Conservation (phyloP, 2,888 invertebrate species). For the Harpalus rufipes region DNA sequence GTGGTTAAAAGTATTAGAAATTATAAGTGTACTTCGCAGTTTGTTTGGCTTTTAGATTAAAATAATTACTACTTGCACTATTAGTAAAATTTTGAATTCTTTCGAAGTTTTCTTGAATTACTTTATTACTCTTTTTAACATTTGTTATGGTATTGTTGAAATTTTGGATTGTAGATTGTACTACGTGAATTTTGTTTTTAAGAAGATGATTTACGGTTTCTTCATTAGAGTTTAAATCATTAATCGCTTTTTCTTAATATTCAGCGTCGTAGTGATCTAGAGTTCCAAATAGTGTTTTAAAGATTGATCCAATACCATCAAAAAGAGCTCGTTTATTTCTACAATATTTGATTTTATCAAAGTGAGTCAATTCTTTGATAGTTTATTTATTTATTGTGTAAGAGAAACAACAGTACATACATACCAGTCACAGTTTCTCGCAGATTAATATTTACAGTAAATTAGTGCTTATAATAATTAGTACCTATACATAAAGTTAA, state of each 20-base stretch:
- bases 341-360: background rate
- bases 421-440: too few relatives aligned
- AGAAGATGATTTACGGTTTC: slow-evolving; percentile 61
- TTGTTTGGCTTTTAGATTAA: background rate
- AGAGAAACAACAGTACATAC: too few relatives aligned
- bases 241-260: background rate
- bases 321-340: background rate
- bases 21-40: background rate
- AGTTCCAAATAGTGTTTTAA: too few relatives aligned
- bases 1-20: too few relatives aligned
- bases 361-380: background rate
- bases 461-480: too few relatives aligned
- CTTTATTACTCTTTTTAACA: too few relatives aligned
- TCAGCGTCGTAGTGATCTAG: too few relatives aligned
- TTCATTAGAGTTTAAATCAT: slow-evolving; percentile 52
- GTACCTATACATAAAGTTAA: too few relatives aligned
- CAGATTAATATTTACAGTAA: too few relatives aligned
- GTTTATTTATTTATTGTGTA: too few relatives aligned
- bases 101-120: background rate
- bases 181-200: slow-evolving; percentile 68
- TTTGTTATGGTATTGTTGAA: slow-evolving; percentile 59
- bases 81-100: background rate
- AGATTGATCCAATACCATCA: too few relatives aligned
- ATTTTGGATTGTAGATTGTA: slow-evolving; percentile 67
- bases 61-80: background rate